Base-by-base conservation (phyloP, 1,140 invertebrate species). In the Bilobella aurantiaca region DNA sequence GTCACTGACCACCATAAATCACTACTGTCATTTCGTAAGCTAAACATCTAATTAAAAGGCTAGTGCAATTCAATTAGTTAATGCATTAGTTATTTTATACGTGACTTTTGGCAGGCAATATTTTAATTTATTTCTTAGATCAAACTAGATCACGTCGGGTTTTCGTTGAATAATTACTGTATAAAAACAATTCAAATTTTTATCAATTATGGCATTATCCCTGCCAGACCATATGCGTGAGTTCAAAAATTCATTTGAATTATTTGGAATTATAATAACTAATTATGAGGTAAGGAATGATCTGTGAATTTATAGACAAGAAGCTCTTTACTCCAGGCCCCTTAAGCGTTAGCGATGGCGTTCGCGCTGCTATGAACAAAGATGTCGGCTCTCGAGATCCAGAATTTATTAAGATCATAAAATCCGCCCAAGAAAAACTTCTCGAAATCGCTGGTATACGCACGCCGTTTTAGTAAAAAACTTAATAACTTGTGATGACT, bases 261-360 rank as follows among this genome's bases (percentile, higher is more conserved):
- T n/a, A n/a, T n/a, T n/a, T n/a, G n/a, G n/a, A n/a, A n/a, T n/a
- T n/a, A n/a, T n/a, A n/a, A n/a, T n/a, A n/a, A n/a, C n/a, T n/a
- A n/a, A n/a, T n/a, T n/a, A n/a, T n/a, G n/a, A n/a, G n/a, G n/a
- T n/a, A n/a, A n/a, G n/a, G n/a, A n/a, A n/a, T n/a, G n/a, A n/a
- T n/a, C n/a, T n/a, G n/a, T n/a, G n/a, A n/a, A n/a, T n/a, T 42
- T 42, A 18, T 28, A 49, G 67, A 61, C 31, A 69, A 69, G 74
- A 80, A 79, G 65, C 69, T 81, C n/a, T 82, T 82, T 69, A 82
- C 81, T 1, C 81, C 81, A 18, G 81, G 81, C 18, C 81, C 81
- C 5, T 71, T 82, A n/a, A 72, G 75, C 25, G 76, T 76, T n/a
- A 77, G 76, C 5, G 5, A 62, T n/a, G 76, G 75, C 18, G 79